phyloP scores from a whole-genome alignment of 2,888 invertebrate genomes.

The Orthosia gracilis region DNA sequence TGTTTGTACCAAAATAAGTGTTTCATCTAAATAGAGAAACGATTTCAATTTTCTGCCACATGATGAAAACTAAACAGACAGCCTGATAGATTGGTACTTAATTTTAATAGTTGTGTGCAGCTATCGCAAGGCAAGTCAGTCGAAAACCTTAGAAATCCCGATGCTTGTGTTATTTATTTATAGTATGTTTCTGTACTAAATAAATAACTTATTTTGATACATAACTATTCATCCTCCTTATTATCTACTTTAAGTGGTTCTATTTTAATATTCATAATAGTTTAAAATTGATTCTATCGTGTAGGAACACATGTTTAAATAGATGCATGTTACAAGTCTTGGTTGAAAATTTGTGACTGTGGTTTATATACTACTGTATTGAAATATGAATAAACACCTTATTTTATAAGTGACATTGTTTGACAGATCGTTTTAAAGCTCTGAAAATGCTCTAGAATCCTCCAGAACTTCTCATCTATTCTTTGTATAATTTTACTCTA shows the following conservation, averaged over 20 bases:
- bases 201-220: constrained; percentile 44
- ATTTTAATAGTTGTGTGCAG: neutral
- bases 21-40: constrained; percentile 19
- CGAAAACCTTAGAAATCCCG: neutral
- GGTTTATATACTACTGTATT: neutral
- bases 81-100: neutral
- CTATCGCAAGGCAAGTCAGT: neutral
- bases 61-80: neutral
- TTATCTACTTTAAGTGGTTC: neutral
- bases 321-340: constrained; percentile 1
- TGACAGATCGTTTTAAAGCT: constrained; percentile 31
- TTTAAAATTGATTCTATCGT: constrained; percentile 5
- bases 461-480: constrained; percentile 18
- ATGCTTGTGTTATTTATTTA: neutral
- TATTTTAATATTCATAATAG: neutral
- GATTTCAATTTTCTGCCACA: neutral
- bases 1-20: constrained; percentile 32
- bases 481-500: constrained; percentile 54
- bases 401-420: constrained; percentile 24
- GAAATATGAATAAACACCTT: constrained; percentile 18
- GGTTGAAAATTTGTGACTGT: neutral
- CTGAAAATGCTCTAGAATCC: constrained; percentile 29
- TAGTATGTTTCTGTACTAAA: constrained; percentile 9
- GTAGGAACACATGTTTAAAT: constrained; percentile 3
- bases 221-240: neutral